Percentiles rank a stretch among this genome's conserved stretches.
phyloP scores from a whole-genome alignment of 2,797 vertebrate species.

The Pithecia hirsuta region DNA sequence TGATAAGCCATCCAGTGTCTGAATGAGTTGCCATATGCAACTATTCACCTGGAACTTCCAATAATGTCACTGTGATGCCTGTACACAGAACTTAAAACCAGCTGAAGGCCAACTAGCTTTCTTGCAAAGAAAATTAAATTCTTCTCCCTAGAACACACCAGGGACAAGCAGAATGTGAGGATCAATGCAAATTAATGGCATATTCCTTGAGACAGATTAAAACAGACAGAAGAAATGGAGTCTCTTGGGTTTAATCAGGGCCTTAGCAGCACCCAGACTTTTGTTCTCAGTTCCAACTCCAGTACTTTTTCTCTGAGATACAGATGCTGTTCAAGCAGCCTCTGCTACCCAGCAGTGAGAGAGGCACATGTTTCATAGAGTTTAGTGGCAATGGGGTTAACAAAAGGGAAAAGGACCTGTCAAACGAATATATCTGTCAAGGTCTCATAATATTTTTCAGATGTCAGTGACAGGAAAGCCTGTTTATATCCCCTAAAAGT shows the following conservation, averaged over 20 bases:
- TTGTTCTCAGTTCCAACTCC: background rate
- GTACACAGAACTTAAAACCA: conserved; percentile 22
- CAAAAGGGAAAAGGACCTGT: background rate
- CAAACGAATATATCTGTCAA: background rate
- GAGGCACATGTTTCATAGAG: background rate
- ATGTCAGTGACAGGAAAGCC: background rate
- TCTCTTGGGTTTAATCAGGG: conserved; percentile 50
- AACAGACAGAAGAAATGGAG: conserved; percentile 52
- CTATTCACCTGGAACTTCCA: conserved; percentile 41
- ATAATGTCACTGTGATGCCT: background rate
- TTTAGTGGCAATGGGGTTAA: background rate
- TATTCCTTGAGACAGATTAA: conserved; percentile 64
- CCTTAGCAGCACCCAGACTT: background rate
- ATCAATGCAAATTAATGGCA: conserved; percentile 64
- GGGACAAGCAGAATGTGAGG: conserved; percentile 45
- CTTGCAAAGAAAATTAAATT: conserved; percentile 53
- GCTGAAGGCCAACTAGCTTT: conserved; percentile 31
- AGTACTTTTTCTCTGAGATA: background rate
- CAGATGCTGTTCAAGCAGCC: background rate
- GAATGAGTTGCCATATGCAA: background rate
- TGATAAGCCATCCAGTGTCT: background rate
- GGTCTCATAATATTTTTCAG: background rate
- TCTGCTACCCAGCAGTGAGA: background rate
- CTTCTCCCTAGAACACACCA: conserved; percentile 34
- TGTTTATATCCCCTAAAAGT: background rate